Base-by-base conservation (phyloP, 2,797 vertebrate species). In the Podargus strigoides region DNA sequence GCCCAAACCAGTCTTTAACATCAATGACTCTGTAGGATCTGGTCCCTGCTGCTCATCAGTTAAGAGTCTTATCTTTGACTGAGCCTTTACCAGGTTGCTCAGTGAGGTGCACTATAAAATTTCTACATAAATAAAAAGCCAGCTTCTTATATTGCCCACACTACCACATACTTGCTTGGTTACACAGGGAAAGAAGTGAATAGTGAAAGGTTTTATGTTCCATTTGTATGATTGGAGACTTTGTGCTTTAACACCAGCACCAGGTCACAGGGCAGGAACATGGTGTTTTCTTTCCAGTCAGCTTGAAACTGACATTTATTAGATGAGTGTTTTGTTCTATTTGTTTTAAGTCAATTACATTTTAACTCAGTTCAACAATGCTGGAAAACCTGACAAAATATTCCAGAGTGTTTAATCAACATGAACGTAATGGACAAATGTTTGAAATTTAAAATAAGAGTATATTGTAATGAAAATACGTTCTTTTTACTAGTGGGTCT, bases 251-350 rank as follows among this genome's bases (percentile, higher is more conserved):
- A 87, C 74, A 94, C 89, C 82, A 76, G 91, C 70, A 14, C 28
- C 0, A 1, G 74, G 94, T 97, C 94, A 96, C 70, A 92, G 94
- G 96, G 94, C 95, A 96, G 70, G 85, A 95, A 94, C 87, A 91
- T 3, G 3, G 74, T 96, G 94, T 96, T 97, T 96, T 96, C 95
- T 94, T 96, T 97, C 85, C 80, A 94, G 92, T 83, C 90, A 96
- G 95, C 89, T 64, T 73, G 94, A 73, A 94, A 79, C 94, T 95
- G 85, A 88, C 94, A 73, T 91, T 94, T 95, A 95, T 93, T 93
- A 94, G 89, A 93, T 20, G 70, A 93, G 74, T 49, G 77, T 86
- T 95, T 95, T 93, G 63, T 96, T 94, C 92, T 94, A 93, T 91
- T 96, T 95, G 62, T 89, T 93, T 96, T 93, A 94, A 94, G 80